Evolutionary conservation across 2,797 vertebrate species (phyloP).

Genomic region (Cyclopterus lumpus): DNA sequence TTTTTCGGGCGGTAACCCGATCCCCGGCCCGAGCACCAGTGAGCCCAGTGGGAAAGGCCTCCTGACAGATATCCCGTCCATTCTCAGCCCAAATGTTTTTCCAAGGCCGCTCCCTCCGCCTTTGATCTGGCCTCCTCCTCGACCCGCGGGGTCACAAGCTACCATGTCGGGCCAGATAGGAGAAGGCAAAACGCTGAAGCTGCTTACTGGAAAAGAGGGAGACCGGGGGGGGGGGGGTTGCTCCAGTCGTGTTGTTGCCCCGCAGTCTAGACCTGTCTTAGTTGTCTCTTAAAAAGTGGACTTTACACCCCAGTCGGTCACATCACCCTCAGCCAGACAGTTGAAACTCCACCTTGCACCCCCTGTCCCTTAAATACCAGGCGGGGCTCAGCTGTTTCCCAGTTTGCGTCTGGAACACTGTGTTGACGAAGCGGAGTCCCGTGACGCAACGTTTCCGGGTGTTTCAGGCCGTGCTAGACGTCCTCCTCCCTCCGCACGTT

Average conservation of each 20-base stretch:
- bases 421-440: slow-evolving; percentile 7
- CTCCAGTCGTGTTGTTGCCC: slow-evolving; percentile 32
- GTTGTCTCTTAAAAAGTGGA: slow-evolving; percentile 54
- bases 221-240: not conserved
- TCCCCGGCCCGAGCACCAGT: slow-evolving; percentile 76
- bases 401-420: slow-evolving; percentile 27
- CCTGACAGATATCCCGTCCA: slow-evolving; percentile 93
- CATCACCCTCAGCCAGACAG: slow-evolving; percentile 16
- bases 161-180: slow-evolving; percentile 82
- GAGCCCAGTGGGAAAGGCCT: slow-evolving; percentile 91
- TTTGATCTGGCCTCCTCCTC: slow-evolving; percentile 91
- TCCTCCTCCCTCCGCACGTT: not conserved
- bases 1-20: slow-evolving; percentile 87
- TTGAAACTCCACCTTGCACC: slow-evolving; percentile 13
- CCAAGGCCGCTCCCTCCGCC: slow-evolving; percentile 88
- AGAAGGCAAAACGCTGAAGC: slow-evolving; percentile 66
- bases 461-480: not conserved
- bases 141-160: slow-evolving; percentile 86
- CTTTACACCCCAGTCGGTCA: slow-evolving; percentile 21
- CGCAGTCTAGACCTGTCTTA: slow-evolving; percentile 44
- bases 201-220: slow-evolving; percentile 30
- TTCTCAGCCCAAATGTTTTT: slow-evolving; percentile 97
- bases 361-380: not conserved
- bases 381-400: slow-evolving; percentile 10
- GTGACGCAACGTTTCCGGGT: not conserved